A percentile compares a stretch with the other conserved stretches of the same genome.
Evolutionary conservation across 2,888 invertebrate genomes (phyloP).

Genomic region (Alentia gelatinosa): DNA sequence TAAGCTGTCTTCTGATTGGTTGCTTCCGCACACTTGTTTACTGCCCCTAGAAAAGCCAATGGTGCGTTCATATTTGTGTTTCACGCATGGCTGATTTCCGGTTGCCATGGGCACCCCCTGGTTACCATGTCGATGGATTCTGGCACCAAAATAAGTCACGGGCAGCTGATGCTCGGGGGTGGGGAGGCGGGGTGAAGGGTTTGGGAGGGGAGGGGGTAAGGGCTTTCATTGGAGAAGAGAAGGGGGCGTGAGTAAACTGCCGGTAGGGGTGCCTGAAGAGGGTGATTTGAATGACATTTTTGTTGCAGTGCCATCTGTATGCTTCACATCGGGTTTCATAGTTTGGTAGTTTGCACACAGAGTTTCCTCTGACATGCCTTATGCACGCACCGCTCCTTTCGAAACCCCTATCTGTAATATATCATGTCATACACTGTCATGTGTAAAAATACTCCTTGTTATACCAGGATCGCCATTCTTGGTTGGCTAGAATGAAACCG

Average conservation of each 20-base stretch:
- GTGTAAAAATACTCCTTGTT: no score
- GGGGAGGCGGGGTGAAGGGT: neutral
- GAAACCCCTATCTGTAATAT: no score
- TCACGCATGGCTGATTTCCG: constrained; percentile 18
- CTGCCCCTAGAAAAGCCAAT: constrained; percentile 40
- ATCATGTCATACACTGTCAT: no score
- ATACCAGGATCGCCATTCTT: no score
- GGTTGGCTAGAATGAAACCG: no score
- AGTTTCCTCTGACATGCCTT: neutral
- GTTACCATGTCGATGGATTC: constrained; percentile 23
- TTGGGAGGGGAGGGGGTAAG: neutral
- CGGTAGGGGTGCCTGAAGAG: neutral
- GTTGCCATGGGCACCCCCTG: constrained; percentile 25
- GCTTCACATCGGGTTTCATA: neutral
- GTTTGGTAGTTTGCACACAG: neutral
- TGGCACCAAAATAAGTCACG: constrained; percentile 19
- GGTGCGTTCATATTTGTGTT: constrained; percentile 53
- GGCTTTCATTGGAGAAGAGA: no score
- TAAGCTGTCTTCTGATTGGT: constrained; percentile 29
- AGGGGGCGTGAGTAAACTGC: neutral
- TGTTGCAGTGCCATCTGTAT: constrained; percentile 7
- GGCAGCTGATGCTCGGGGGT: neutral
- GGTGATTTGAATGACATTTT: constrained; percentile 16
- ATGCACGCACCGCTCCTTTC: no score
- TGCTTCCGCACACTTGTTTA: constrained; percentile 34